Evolutionary conservation across 2,113 vertebrate species (phyloP).

Genomic region (Mormyrus iriodes): DNA sequence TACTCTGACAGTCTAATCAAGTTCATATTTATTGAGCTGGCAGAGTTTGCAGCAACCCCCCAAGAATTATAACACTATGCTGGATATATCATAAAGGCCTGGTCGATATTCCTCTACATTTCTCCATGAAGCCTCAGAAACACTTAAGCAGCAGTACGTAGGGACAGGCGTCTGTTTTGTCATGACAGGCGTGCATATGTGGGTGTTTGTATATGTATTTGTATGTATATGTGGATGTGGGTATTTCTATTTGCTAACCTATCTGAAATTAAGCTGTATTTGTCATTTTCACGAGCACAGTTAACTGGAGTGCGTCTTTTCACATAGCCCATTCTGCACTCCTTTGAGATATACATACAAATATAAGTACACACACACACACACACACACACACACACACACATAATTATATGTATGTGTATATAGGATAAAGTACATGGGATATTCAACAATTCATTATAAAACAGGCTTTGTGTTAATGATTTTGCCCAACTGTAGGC

Average conservation of each 20-base stretch:
- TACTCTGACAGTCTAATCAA: slow-evolving; percentile 62
- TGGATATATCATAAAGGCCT: slow-evolving; percentile 50
- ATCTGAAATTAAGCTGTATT: not conserved
- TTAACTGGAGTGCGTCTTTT: not conserved
- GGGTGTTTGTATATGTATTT: too few species aligned
- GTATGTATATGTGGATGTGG: too few species aligned
- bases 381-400: not conserved
- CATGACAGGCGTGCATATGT: not conserved
- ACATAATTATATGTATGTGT: not conserved
- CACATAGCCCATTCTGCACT: not conserved
- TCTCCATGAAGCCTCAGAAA: slow-evolving; percentile 47
- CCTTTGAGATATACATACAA: not conserved
- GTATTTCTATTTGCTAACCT: not conserved
- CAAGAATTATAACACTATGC: slow-evolving; percentile 62
- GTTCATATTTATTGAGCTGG: slow-evolving; percentile 59
- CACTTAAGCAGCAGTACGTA: slow-evolving; percentile 20
- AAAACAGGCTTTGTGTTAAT: not conserved
- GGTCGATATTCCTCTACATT: slow-evolving; percentile 53
- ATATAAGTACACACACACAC: too few species aligned
- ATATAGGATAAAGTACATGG: not conserved
- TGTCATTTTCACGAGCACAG: not conserved
- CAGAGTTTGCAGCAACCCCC: slow-evolving; percentile 52
- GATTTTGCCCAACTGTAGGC: not conserved
- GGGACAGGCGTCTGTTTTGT: not conserved
- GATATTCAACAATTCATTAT: not conserved